Percentiles rank a stretch among this genome's conserved stretches.
phyloP scores from a whole-genome alignment of 2,888 invertebrate species.

The Dolichopus griseipennis region DNA sequence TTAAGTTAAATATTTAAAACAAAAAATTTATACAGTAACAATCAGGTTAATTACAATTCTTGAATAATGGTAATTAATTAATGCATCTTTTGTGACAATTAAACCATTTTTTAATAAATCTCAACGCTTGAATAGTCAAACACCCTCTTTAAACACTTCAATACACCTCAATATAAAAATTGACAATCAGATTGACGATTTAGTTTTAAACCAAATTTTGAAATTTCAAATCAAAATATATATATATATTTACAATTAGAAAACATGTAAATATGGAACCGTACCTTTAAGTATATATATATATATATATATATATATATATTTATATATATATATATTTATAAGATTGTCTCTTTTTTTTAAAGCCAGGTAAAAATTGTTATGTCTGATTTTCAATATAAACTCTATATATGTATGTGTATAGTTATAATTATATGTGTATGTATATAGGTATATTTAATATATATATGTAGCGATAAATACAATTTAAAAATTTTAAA shows the following conservation, averaged over 20 bases:
- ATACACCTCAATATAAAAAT: too few species aligned
- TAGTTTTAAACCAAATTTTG: not conserved
- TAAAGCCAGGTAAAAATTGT: not conserved
- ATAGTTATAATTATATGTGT: not conserved
- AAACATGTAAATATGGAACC: slow-evolving; percentile 3
- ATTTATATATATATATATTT: not conserved
- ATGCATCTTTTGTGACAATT: too few species aligned
- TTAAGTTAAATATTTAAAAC: too few species aligned
- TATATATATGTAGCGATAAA: not conserved
- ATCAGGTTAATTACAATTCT: too few species aligned
- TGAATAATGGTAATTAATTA: too few species aligned
- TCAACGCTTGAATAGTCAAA: too few species aligned
- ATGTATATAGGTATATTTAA: not conserved
- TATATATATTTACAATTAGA: not conserved
- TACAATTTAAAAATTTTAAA: not conserved
- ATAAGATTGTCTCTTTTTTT: not conserved
- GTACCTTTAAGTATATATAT: not conserved
- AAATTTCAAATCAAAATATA: not conserved
- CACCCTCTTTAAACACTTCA: too few species aligned
- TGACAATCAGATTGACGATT: too few species aligned
- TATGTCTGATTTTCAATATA: not conserved
- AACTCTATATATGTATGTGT: too few species aligned
- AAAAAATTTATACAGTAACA: too few species aligned
- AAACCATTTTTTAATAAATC: too few species aligned
- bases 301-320: not conserved